A percentile compares a stretch with the other conserved stretches of the same genome.
Evolutionary conservation across 2,888 invertebrate species (phyloP).

Genomic region (Scelioninae gen. 2): DNA sequence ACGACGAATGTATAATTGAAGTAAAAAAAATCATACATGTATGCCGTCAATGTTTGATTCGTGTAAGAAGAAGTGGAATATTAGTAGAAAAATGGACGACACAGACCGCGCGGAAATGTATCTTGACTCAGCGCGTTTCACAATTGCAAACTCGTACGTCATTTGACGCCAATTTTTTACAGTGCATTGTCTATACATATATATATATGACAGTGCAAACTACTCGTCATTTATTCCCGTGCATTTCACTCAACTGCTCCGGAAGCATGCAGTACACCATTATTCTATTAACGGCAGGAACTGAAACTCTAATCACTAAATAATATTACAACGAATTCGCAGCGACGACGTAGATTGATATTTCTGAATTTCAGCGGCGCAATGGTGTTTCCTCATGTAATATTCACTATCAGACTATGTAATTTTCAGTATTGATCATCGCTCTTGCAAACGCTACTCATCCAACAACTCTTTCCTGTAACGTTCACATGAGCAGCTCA

Average conservation of each 20-base stretch:
- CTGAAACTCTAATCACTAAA: constrained; percentile 24
- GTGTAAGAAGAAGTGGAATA: too few relatives aligned
- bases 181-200: too few relatives aligned
- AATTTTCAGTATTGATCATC: constrained; percentile 57
- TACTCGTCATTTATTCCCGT: not conserved
- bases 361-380: constrained; percentile 10
- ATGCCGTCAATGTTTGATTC: too few relatives aligned
- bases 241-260: not conserved
- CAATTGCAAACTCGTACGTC: too few relatives aligned
- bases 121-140: too few relatives aligned
- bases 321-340: constrained; percentile 41
- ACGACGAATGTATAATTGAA: too few relatives aligned
- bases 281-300: not conserved
- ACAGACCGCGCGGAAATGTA: too few relatives aligned
- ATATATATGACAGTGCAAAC: constrained; percentile 6
- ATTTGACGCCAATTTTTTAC: too few relatives aligned
- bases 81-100: too few relatives aligned
- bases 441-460: constrained; percentile 51
- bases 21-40: too few relatives aligned
- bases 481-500: constrained; percentile 51
- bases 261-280: not conserved
- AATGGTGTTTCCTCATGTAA: constrained; percentile 40
- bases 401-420: constrained; percentile 52
- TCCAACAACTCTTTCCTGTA: constrained; percentile 52
- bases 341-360: constrained; percentile 12